Base-by-base conservation (phyloP, 2,797 vertebrate species). In the Crypturellus tataupa region DNA sequence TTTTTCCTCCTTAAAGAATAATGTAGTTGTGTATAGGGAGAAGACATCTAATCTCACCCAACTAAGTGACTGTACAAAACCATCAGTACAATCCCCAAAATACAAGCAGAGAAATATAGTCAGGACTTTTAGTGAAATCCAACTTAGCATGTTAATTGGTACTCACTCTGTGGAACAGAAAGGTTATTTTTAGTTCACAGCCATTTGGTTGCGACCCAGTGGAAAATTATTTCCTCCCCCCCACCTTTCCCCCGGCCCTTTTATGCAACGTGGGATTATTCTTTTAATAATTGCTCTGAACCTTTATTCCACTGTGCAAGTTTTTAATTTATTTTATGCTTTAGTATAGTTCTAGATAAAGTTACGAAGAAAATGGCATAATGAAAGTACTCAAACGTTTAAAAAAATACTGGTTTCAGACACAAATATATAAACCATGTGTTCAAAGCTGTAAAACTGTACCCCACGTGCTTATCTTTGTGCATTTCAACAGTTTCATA, bases 171-270 rank as follows among this genome's bases (percentile, higher is more conserved):
- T 58, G 75, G 68, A 94, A 96, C 91, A 88, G 91, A 44, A 91
- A 90, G 91, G 79, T 91, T 96, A 95, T 96, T 94, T 96, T 96
- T 95, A 95, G 90, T 94, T 95, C 95, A 93, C 17, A 85, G 90
- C 56, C 90, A 85, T 93, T 95, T 91, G 60, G 51, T 95, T 1
- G 0, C 84, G 90, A 95, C 68, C 85, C 87, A 88, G 47, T 80
- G 58, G 83, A 93, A 96, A 91, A 96, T 94, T 93, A 95, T 95
- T 39, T 39, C 37, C 37, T 39, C 37, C 37, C 37, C 37, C 37
- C 37, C 37, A 10, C 37, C 37, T 39, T 39, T 39, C 37, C 37
- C 37, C 37, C 37, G 10, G 37, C 37, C 37, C 37, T 39, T 39
- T 39, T 39, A 39, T 39, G 37, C 37, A 39, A 39, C 10, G 37